A percentile compares a stretch with the other conserved stretches of the same genome.
phyloP scores from a whole-genome alignment of 35 echinoderm and acorn worm species.

The Apostichopus parvimensis region DNA sequence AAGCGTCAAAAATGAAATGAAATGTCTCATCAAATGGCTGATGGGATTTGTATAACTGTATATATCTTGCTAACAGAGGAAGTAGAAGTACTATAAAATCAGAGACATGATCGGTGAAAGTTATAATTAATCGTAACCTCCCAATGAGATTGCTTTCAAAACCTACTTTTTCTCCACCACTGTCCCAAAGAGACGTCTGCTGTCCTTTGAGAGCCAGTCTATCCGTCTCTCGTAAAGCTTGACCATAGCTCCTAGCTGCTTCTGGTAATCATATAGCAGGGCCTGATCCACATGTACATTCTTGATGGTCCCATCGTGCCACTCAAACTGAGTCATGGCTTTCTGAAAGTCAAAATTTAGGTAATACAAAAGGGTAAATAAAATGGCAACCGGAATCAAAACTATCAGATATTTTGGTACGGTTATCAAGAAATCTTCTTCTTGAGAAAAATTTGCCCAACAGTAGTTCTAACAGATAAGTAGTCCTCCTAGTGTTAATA shows the following conservation, averaged over 20 bases:
- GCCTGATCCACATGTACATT: conserved; percentile 97
- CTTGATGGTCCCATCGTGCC: conserved; percentile 96
- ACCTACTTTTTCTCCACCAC: conserved; percentile 88
- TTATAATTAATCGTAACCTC: no score
- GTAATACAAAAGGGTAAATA: no score
- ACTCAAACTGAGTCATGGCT: conserved; percentile 99
- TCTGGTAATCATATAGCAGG: conserved; percentile 93
- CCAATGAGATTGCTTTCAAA: neutral
- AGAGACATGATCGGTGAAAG: no score
- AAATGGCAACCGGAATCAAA: neutral
- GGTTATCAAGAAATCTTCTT: neutral
- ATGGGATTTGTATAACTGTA: no score
- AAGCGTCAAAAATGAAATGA: no score
- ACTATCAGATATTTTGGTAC: neutral
- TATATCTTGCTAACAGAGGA: no score
- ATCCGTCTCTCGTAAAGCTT: conserved; percentile 94
- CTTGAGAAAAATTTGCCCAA: neutral
- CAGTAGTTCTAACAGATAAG: no score
- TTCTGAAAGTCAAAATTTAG: conserved; percentile 67
- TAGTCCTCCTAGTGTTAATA: no score
- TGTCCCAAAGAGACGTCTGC: conserved; percentile 93
- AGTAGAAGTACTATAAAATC: no score
- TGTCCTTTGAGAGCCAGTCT: conserved; percentile 93
- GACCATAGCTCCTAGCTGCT: conserved; percentile 91
- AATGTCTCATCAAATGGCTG: no score